Percentiles rank a stretch among this genome's conserved stretches.
phyloP scores from a whole-genome alignment of 2,797 vertebrate genomes.

The Hypotaenidia philippensis region DNA sequence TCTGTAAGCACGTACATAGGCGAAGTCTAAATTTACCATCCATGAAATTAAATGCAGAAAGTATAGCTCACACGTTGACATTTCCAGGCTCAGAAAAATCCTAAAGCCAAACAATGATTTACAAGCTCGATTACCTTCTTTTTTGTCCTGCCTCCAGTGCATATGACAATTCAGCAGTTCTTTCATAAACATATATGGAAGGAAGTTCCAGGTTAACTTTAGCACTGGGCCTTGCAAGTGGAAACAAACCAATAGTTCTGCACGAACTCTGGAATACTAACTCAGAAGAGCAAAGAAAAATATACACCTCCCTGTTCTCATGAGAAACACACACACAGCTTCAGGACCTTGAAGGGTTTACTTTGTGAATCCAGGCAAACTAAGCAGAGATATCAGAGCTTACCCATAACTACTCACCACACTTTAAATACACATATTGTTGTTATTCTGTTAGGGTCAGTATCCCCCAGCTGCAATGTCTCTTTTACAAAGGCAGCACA shows the following conservation, averaged over 20 bases:
- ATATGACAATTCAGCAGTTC: constrained; percentile 12
- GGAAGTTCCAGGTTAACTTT: background rate
- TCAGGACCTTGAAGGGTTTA: background rate
- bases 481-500: background rate
- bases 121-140: constrained; percentile 27
- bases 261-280: background rate
- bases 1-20: background rate
- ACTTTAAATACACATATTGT: background rate
- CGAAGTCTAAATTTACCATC: background rate
- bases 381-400: background rate
- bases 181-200: background rate
- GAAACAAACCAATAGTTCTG: background rate
- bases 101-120: constrained; percentile 17
- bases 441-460: background rate
- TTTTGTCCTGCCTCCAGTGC: background rate
- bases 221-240: background rate
- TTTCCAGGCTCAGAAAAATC: background rate
- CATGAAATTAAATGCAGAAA: background rate
- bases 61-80: background rate
- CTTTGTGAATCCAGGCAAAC: background rate
- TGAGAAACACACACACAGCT: background rate
- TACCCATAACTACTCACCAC: background rate
- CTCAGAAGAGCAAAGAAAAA: background rate
- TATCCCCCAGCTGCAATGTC: background rate
- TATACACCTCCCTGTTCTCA: background rate